Percentiles rank a stretch among this genome's conserved stretches.
These are phyloP conservation scores for Neoitamus cyanurus DNA, from an alignment of 2,888 invertebrate species.

Conservation along the genomic window DNA sequence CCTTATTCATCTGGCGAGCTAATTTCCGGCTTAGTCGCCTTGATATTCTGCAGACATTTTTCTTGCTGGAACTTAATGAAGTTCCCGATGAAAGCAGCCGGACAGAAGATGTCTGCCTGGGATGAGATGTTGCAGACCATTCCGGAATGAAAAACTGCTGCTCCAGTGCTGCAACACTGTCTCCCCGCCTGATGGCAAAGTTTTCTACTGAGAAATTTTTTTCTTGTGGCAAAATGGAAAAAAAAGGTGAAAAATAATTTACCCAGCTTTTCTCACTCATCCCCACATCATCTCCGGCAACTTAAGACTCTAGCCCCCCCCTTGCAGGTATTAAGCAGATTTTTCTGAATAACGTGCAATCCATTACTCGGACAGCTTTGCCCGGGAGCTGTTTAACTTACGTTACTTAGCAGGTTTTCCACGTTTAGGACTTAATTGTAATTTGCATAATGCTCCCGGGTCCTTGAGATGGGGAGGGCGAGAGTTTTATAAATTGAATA, in stretches of 20 bases:
- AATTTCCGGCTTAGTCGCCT: background rate
- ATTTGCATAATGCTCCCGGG: background rate
- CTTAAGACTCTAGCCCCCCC: background rate
- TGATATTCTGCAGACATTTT: background rate
- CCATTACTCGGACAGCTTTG: background rate
- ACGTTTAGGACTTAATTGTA: slow-evolving; percentile 1
- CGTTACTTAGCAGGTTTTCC: background rate
- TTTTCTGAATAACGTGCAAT: background rate
- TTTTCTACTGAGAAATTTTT: background rate
- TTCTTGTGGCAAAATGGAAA: background rate
- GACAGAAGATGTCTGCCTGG: background rate
- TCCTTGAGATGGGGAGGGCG: background rate
- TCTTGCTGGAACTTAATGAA: background rate
- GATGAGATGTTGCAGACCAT: background rate
- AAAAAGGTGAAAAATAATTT: background rate
- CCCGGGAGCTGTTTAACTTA: slow-evolving; percentile 2
- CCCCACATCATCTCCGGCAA: background rate
- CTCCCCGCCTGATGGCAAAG: background rate
- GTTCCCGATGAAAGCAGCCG: background rate
- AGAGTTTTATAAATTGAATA: background rate
- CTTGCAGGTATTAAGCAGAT: background rate
- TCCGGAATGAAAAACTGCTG: background rate
- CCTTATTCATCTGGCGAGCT: background rate
- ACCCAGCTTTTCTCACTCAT: background rate
- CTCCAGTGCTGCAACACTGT: background rate